Conservation (phyloP, 2,113 vertebrate genomes). For the Elaphurus davidianus region DNA sequence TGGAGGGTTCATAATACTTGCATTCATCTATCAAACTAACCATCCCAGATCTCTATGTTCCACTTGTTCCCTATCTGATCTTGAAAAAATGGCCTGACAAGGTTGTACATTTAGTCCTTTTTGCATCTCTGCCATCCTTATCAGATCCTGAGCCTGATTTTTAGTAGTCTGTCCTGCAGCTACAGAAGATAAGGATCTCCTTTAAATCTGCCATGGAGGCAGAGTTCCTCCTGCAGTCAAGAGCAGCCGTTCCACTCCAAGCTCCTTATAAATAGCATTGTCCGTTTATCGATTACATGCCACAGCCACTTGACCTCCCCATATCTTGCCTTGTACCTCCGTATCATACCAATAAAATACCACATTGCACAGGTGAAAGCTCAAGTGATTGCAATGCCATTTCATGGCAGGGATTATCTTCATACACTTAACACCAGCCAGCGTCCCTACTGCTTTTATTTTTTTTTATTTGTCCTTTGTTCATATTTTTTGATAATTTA, state of each 20-base stretch:
- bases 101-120: background rate
- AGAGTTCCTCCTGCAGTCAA: background rate
- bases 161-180: background rate
- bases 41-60: conserved; percentile 8
- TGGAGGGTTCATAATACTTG: background rate
- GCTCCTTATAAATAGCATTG: background rate
- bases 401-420: background rate
- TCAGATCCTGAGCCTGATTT: conserved; percentile 11
- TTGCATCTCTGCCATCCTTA: background rate
- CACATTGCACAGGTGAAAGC: background rate
- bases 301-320: background rate
- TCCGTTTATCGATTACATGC: background rate
- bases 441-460: background rate
- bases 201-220: background rate
- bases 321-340: background rate
- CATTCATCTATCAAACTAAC: background rate
- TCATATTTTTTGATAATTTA: background rate
- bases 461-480: background rate
- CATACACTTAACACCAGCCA: background rate
- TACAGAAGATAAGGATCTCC: background rate
- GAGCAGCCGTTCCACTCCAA: background rate
- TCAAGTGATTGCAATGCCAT: background rate
- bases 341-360: background rate
- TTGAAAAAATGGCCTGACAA: background rate
- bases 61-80: conserved; percentile 5